These are phyloP conservation scores for Delia radicum DNA, from an alignment of 1,140 invertebrate species.

Conservation along the genomic window DNA sequence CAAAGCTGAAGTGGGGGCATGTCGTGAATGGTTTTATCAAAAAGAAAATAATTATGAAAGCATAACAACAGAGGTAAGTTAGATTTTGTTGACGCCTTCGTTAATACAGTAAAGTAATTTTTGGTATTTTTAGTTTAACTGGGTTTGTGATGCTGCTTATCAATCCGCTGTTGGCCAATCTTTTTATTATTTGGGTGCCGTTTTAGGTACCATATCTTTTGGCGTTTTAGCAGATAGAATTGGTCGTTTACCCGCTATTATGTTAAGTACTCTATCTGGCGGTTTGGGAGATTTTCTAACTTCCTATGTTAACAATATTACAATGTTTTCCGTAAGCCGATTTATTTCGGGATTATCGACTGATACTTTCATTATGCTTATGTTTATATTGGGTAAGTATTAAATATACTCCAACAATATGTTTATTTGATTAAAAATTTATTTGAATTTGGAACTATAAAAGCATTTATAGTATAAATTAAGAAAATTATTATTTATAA, in stretches of 20 bases:
- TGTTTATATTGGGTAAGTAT: conserved; percentile 63
- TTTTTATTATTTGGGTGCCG: conserved; percentile 63
- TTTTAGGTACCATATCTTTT: conserved; percentile 60
- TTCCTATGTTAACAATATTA: conserved; percentile 55
- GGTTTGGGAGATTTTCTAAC: conserved; percentile 60
- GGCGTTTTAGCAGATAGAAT: conserved; percentile 62
- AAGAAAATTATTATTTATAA: too few species aligned
- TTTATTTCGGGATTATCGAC: conserved; percentile 62
- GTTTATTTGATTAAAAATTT: too few species aligned
- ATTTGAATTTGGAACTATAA: too few species aligned
- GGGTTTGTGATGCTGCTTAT: conserved; percentile 63
- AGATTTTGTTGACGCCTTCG: not conserved
- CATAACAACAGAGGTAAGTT: conserved; percentile 60
- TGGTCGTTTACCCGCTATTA: conserved; percentile 61
- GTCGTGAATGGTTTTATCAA: conserved; percentile 56
- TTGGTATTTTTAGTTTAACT: conserved; percentile 57
- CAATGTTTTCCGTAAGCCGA: conserved; percentile 58
- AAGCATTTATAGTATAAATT: too few species aligned
- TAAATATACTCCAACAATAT: too few species aligned
- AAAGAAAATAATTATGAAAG: conserved; percentile 58
- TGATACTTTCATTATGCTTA: conserved; percentile 63
- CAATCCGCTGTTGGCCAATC: conserved; percentile 61
- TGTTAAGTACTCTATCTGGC: conserved; percentile 60
- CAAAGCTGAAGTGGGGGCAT: conserved; percentile 36
- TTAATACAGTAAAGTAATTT: too few species aligned